These are phyloP conservation scores for Gadopsis bispinosus DNA, from an alignment of 2,797 vertebrate species.

Conservation along the genomic window DNA sequence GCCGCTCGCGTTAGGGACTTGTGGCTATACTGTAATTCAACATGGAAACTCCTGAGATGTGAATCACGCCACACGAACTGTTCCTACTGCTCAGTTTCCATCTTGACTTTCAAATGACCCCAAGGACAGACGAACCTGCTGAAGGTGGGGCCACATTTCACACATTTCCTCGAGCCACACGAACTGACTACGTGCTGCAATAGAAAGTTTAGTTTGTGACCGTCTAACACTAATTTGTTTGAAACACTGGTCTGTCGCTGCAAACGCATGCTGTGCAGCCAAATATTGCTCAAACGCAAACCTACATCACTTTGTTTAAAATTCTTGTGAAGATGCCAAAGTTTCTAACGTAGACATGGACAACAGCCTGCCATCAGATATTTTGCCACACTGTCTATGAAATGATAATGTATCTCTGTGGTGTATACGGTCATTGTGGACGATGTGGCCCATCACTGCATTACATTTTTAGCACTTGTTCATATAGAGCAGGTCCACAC, in stretches of 20 bases:
- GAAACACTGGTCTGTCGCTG: not conserved
- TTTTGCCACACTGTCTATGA: too few relatives aligned
- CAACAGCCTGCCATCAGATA: not conserved
- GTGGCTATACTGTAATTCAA: not conserved
- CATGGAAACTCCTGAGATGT: conserved; percentile 6
- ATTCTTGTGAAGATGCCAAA: not conserved
- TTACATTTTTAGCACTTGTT: not conserved
- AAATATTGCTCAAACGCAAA: not conserved
- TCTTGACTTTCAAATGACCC: not conserved
- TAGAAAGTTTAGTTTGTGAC: not conserved
- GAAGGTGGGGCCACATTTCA: not conserved
- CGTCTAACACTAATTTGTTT: not conserved
- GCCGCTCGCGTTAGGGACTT: not conserved
- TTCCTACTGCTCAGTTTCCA: not conserved
- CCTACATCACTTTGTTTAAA: not conserved
- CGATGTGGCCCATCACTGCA: not conserved
- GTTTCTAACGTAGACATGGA: not conserved
- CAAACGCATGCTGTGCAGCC: too few relatives aligned
- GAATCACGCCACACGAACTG: not conserved
- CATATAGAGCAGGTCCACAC: too few relatives aligned
- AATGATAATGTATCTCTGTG: too few relatives aligned
- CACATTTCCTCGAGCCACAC: not conserved
- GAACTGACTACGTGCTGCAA: not conserved
- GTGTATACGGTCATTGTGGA: not conserved
- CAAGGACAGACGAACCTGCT: not conserved